Percentiles rank a stretch among this genome's conserved stretches.
phyloP scores from a whole-genome alignment of 2,888 invertebrate species.

The Leucozona laternaria region DNA sequence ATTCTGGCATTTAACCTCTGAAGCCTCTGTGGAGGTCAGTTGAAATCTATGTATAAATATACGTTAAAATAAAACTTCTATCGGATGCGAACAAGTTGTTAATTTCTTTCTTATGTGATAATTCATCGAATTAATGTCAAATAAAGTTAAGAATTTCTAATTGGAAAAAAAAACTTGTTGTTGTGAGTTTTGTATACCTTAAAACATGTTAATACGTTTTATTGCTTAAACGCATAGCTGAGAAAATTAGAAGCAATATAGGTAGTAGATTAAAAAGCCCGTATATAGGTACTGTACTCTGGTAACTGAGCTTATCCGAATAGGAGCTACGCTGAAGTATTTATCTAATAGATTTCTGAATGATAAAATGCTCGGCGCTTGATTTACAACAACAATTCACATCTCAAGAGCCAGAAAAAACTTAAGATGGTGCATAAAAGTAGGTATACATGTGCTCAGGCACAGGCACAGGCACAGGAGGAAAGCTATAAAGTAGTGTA shows the following conservation, averaged over 20 bases:
- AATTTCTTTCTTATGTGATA: no score
- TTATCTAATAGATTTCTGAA: neutral
- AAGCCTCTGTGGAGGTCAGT: no score
- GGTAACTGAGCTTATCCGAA: neutral
- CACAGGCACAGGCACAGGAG: neutral
- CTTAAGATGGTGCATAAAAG: neutral
- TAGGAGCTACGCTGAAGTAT: neutral
- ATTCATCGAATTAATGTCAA: no score
- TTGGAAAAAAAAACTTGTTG: no score
- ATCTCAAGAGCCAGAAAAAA: neutral
- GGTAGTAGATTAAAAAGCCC: neutral
- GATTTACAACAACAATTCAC: neutral
- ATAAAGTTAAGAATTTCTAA: no score
- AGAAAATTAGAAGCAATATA: neutral
- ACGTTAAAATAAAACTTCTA: no score
- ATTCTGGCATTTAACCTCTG: no score
- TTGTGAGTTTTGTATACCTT: no score
- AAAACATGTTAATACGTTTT: no score
- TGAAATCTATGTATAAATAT: no score
- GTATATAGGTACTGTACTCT: neutral
- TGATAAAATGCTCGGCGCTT: neutral
- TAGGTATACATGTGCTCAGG: neutral
- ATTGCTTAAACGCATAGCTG: neutral
- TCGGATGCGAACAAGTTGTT: no score
- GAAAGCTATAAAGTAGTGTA: slow-evolving; percentile 29